These are phyloP conservation scores for Tragelaphus oryx DNA, from an alignment of 2,797 vertebrate genomes.

Conservation along the genomic window DNA sequence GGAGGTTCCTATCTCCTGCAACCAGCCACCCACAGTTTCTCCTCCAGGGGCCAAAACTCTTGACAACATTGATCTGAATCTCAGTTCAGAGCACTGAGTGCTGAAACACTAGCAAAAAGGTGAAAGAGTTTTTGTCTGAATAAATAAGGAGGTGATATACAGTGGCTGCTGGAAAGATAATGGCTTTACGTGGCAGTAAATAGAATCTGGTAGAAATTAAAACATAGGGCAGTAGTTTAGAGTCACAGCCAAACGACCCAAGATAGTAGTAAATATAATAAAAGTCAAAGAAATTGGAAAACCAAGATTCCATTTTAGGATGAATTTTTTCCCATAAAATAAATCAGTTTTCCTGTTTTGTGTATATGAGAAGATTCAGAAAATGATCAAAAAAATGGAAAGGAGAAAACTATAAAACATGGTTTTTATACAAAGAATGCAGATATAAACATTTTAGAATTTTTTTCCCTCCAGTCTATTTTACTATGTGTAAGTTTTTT, in stretches of 20 bases:
- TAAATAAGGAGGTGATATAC: background rate
- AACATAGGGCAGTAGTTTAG: background rate
- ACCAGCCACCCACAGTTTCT: too few species aligned
- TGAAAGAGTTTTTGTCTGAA: background rate
- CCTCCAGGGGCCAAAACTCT: background rate
- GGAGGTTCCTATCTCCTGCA: accelerated
- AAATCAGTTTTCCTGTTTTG: background rate
- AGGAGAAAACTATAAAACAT: background rate
- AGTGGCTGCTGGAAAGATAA: background rate
- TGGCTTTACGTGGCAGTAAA: background rate
- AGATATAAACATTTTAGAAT: background rate
- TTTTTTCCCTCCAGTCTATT: background rate
- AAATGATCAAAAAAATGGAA: background rate
- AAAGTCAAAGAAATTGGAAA: background rate
- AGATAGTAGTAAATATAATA: background rate
- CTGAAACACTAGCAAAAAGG: background rate
- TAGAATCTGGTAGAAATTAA: background rate
- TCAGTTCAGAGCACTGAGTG: background rate
- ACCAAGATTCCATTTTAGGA: background rate
- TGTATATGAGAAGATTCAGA: background rate
- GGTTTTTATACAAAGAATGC: background rate
- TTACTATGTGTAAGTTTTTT: background rate
- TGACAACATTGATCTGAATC: background rate
- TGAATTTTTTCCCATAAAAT: background rate
- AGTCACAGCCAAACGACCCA: background rate